Base-by-base conservation (phyloP, 2,888 invertebrate species). In the Zaprionus bogoriensis region DNA sequence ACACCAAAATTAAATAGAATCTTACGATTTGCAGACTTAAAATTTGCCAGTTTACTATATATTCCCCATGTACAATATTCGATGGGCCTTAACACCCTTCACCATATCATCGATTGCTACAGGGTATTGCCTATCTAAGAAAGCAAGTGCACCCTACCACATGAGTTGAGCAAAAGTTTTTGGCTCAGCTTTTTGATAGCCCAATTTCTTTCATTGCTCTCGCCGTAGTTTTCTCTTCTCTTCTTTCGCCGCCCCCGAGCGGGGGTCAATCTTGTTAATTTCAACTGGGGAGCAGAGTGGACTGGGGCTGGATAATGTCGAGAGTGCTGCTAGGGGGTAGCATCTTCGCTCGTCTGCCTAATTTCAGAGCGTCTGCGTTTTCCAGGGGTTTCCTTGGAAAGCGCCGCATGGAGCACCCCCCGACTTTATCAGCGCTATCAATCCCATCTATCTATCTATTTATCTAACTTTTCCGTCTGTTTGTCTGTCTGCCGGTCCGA, bases 251-350 rank as follows among this genome's bases (percentile, higher is more conserved):
- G 1, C 36, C 6, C 17, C 2, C 45, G 67, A 17, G 45, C 42
- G 82, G 63, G 61, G 74, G 65, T 81, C 82, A 87, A 75, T 83
- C 85, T 84, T 84, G 87, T 83, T 83, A 83, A 83, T 83, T 81
- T 84, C 82, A 63, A 63, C 42, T 66, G 64, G 32, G 32, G 32
- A 39, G 20, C 20, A 2, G n/a, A 17, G 1, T 9, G 38, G 20
- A 4, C 17, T 17, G 42, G 46, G 44, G 14, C 22, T 10, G 20
- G 22, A 20, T 22, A 6, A 20, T n/a, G 20, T n/a, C 4, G 28
- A 4, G 32, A 17, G 7, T n/a, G 51, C 6, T 4, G 2, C 2
- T 7, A 2, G n/a, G 10, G 14, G 9, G 38, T 19, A 14, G 28
- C 28, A 47, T 71, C 70, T 57, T n/a, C 46, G 71, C 45, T 27